Evolutionary conservation across 1,140 invertebrate species (phyloP), one percentile per base, ranked within the genome.

Genomic region (Drosophila serrata): DNA sequence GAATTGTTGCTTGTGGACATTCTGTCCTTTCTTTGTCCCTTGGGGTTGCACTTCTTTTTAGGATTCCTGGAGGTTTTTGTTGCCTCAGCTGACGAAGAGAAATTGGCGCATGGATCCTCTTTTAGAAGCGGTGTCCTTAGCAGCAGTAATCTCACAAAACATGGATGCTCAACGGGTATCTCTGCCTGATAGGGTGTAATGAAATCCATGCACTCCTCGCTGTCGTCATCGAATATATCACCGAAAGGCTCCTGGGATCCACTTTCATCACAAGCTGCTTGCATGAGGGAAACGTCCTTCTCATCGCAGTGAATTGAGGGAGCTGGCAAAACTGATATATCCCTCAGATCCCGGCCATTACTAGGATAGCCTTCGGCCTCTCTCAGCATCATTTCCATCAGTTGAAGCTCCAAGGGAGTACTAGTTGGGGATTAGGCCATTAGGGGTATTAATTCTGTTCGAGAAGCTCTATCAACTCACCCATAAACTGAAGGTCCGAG

Each of bases 311-410:
- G 39, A 8, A 87, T 58, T 0, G 84, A 65, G 13, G 60, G 0
- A 6, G 73, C 72, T 37, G 49, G 78, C 19, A 42, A 8, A 8
- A 87, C 67, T 5, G 53, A 48, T 13, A 35, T 51, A 8, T 81
- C 67, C 0, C 79, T 69, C 1, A 65, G 75, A 37, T 37, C 70
- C 6, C 79, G 75, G 8, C 37, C 73, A 45, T 46, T 24, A 29
- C 63, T 43, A 4, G 75, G 53, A 29, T 64, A 15, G 4, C 27
- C 60, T 15, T 84, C 84, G 7, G 70, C 60, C 22, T 82, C 80
- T 12, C 64, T 40, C 12, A 87, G 46, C 68, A 87, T 84, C 84
- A 88, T 84, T 31, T 87, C 85, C 17, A 88, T 13, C 56, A 87
- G 67, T 63, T 88, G 64, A n/a, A 84, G 43, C 33, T 87, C 72